Base-by-base conservation (phyloP, 2,888 invertebrate species). In the Phyllotreta cruciferae region DNA sequence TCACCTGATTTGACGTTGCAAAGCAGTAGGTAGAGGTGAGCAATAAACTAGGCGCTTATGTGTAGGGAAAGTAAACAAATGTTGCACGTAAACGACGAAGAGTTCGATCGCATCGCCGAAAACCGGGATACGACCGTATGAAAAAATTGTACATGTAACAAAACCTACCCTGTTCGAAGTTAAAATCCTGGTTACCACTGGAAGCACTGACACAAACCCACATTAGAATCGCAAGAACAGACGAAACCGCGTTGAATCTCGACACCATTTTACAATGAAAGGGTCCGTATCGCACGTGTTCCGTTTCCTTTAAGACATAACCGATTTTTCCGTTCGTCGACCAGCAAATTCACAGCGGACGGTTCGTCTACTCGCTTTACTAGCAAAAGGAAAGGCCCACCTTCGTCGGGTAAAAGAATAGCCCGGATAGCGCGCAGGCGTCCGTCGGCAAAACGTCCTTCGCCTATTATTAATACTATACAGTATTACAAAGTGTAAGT, bases 181-280 rank as follows among this genome's bases (percentile, higher is more conserved):
- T 72, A 67, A 72, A 70, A 66, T 76, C 75, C 56, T 73, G 72
- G 66, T 72, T 74, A 66, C 73, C 77, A 69, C 67, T 73, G 66
- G 76, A 72, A 69, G 71, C 74, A 74, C 73, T 73, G 60, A 75
- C 66, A 70, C 75, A 73, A 74, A 73, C 76, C 74, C 75, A 76
- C 71, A 76, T 73, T 68, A 76, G 66, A 57, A 74, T 67, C 67
- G 69, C 72, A 67, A 71, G 73, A 70, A 73, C 68, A 70, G 74
- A 66, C 60, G 70, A 68, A 70, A 70, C 66, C 61, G 68, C 70
- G 56, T 67, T 66, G 69, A 73, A 70, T 70, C 72, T 71, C 65
- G 75, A 71, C 70, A 74, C 71, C 76, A 77, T 76, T 69, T 69
- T 74, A 60, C 62, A 63, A 66, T 66, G 50, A 61, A 61, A 53